These are phyloP conservation scores for Euschistus heros DNA, from an alignment of 1,140 invertebrate species.

Conservation along the genomic window DNA sequence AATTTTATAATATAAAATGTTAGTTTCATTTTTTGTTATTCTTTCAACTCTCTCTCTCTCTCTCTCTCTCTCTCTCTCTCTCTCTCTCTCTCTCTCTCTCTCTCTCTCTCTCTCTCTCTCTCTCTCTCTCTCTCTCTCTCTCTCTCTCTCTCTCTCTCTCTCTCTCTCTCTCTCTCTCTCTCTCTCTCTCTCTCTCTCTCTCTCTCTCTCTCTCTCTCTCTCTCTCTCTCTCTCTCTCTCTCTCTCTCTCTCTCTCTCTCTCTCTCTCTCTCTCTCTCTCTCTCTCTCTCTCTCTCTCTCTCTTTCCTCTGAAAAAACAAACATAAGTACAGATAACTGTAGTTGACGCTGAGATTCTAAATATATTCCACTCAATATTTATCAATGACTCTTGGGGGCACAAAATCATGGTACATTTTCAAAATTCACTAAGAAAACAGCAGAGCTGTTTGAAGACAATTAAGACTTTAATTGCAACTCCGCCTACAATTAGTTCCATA, in stretches of 20 bases:
- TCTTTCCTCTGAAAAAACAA: no score
- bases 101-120: neutral
- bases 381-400: no score
- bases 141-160: neutral
- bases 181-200: neutral
- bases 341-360: no score
- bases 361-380: no score
- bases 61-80: neutral
- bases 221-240: neutral
- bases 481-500: no score
- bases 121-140: neutral
- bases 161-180: neutral
- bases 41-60: neutral
- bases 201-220: neutral
- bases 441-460: no score
- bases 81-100: neutral
- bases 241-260: neutral
- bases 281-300: neutral
- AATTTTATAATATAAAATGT: no score
- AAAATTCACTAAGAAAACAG: no score
- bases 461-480: no score
- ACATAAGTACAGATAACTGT: no score
- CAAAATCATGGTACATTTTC: no score
- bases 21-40: no score
- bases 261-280: neutral